Evolutionary conservation across 2,113 vertebrate genomes (phyloP).

Genomic region (Mastomys coucha): DNA sequence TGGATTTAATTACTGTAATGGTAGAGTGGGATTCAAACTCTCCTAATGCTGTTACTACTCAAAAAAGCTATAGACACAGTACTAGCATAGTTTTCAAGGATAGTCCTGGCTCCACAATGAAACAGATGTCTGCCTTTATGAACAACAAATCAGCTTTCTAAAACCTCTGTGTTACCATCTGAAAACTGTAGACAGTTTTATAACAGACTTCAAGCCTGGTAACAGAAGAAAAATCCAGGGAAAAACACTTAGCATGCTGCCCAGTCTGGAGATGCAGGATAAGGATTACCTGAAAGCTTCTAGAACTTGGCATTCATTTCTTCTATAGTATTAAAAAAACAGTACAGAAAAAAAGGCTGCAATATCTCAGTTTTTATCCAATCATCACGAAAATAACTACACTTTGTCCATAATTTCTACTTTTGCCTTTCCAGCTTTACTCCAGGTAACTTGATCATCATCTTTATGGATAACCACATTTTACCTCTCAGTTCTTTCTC

Average conservation of each 20-base stretch:
- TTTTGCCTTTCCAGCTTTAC: background rate
- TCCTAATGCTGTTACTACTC: no score
- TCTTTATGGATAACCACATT: background rate
- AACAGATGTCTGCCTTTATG: background rate
- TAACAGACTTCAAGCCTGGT: background rate
- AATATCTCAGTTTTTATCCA: background rate
- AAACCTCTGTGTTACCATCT: background rate
- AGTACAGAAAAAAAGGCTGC: background rate
- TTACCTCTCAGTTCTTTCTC: background rate
- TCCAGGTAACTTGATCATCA: background rate
- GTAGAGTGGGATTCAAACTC: background rate
- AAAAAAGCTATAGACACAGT: background rate
- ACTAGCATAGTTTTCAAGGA: background rate
- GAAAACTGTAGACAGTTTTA: background rate
- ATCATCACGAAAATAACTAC: background rate
- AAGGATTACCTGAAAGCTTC: background rate
- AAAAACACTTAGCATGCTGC: background rate
- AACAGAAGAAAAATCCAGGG: background rate
- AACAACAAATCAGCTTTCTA: background rate
- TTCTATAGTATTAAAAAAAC: background rate
- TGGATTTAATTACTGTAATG: background rate
- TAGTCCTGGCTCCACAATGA: background rate
- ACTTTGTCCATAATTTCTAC: background rate
- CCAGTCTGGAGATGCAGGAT: background rate
- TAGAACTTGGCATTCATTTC: background rate